Evolutionary conservation across 2,888 invertebrate species (phyloP).

Genomic region (Trachelus stipa): DNA sequence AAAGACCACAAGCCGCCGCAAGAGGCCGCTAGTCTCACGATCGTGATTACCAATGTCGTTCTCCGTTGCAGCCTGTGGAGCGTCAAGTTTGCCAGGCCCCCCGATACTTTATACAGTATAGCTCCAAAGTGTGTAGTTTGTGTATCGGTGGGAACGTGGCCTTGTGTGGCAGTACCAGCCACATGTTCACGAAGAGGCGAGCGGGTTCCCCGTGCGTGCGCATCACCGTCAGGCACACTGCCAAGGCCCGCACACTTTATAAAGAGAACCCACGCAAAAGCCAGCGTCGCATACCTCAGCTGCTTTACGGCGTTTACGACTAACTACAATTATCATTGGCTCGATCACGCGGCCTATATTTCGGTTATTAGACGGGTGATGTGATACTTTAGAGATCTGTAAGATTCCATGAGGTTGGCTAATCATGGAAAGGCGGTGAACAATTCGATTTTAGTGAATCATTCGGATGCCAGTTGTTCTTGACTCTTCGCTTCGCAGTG

Average conservation of each 20-base stretch:
- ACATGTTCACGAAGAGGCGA: background rate
- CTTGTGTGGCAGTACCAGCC: background rate
- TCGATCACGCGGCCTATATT: constrained; percentile 9
- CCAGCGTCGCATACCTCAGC: constrained; percentile 46
- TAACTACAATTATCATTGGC: constrained; percentile 12
- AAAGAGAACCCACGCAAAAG: constrained; percentile 51
- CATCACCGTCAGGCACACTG: background rate
- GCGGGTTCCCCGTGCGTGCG: background rate
- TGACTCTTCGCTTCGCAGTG: background rate
- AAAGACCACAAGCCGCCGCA: background rate
- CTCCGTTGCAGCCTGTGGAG: background rate
- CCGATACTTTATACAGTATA: background rate
- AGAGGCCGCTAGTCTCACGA: background rate
- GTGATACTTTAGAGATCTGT: background rate
- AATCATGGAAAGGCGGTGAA: background rate
- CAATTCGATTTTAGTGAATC: background rate
- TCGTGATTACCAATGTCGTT: background rate
- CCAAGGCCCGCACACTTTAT: constrained; percentile 23
- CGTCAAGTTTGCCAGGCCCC: background rate
- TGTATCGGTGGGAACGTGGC: background rate
- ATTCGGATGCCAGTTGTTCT: background rate
- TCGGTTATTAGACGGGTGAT: constrained; percentile 16
- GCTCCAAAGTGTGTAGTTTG: background rate
- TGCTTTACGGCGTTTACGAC: constrained; percentile 26
- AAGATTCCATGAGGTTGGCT: background rate